phyloP scores from a whole-genome alignment of 2,113 vertebrate species.

The Atractosteus spatula region DNA sequence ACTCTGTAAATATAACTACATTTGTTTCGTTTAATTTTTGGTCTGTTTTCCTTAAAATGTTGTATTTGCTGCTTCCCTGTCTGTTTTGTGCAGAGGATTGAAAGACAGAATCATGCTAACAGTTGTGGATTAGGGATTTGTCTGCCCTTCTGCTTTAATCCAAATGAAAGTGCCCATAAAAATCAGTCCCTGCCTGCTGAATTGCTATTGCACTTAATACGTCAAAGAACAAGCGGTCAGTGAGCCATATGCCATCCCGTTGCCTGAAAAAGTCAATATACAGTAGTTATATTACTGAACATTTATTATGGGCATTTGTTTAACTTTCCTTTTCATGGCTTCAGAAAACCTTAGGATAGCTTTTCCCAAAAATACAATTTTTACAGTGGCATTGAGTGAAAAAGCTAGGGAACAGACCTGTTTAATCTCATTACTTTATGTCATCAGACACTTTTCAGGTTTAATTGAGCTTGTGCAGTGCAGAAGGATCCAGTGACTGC shows the following conservation, averaged over 20 bases:
- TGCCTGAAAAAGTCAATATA: background rate
- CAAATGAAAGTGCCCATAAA: background rate
- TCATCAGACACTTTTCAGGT: constrained; percentile 3
- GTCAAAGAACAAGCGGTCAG: background rate
- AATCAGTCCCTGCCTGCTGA: background rate
- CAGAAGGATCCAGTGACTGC: background rate
- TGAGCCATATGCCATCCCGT: constrained; percentile 4
- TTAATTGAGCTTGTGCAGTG: constrained; percentile 5
- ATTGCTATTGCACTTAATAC: background rate
- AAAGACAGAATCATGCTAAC: background rate
- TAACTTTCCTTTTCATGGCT: too few relatives aligned
- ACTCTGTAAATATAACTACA: too few relatives aligned
- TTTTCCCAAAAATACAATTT: too few relatives aligned
- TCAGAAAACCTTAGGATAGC: too few relatives aligned
- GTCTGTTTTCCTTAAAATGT: background rate
- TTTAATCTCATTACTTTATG: constrained; percentile 12
- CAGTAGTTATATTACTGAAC: background rate
- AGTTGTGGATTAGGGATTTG: constrained; percentile 2
- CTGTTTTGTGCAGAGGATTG: background rate
- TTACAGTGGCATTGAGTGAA: too few relatives aligned
- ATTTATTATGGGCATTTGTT: background rate
- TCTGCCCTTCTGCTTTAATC: background rate
- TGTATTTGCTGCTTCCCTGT: background rate
- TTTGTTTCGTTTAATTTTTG: constrained; percentile 1
- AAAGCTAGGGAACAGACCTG: background rate